Base-by-base conservation (phyloP, 2,888 invertebrate genomes). In the Sminthurides aquaticus region DNA sequence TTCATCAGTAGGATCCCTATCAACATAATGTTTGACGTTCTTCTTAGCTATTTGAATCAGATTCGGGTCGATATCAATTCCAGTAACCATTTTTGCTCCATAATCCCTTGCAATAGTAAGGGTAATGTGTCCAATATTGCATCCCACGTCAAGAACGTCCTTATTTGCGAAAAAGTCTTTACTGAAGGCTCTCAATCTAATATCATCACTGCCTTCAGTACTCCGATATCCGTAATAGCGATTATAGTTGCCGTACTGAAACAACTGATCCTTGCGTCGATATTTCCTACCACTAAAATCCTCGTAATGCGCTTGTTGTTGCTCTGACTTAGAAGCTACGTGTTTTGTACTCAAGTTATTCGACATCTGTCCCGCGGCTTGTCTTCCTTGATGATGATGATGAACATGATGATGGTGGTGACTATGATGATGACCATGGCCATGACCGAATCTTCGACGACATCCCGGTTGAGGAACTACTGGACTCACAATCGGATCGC, bases 221-320 rank as follows among this genome's bases (percentile, higher is more conserved):
- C 94, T 91, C 43, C 97, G 85, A 78, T 96, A 95, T 25, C 97
- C 97, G 77, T 96, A 95, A 81, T 98, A 98, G 79, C 87, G 87
- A 79, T 92, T 91, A 80, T 96, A 98, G 80, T 99, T 99, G 64
- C 99, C 98, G 82, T 89, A 95, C 76, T 91, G 90, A 81, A 92
- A 96, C 77, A 85, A 85, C 66, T 85, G 84, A 77, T 89, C 87
- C 78, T 89, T 89, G 25, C 85, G 82, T 75, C 88, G 85, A 79
- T 90, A 91, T 49, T 55, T 71, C 34, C 58, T 68, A n/a, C 26
- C 57, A 8, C 28, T 54, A n/a, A n/a, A n/a, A n/a, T n/a, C n/a
- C n/a, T n/a, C n/a, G n/a, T n/a, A n/a, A n/a, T n/a, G n/a, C n/a
- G n/a, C n/a, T n/a, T n/a, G n/a, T n/a, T n/a, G n/a, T n/a, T n/a